Conservation (phyloP, 2,113 vertebrate genomes). For the Galbula dea region DNA sequence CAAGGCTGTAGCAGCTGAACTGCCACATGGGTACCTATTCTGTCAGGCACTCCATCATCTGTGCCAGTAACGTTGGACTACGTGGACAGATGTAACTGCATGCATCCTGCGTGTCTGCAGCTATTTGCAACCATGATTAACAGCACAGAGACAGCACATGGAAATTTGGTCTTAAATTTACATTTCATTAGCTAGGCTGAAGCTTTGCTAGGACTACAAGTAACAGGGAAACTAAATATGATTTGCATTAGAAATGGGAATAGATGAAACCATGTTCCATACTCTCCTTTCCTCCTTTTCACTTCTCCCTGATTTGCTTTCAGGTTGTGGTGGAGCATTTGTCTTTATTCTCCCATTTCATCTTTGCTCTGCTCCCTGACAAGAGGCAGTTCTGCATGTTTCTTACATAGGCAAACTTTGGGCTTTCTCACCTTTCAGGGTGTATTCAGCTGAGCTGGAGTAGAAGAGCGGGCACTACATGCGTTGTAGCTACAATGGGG, state of each 20-base stretch:
- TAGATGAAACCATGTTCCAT: not conserved
- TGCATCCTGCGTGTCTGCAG: not conserved
- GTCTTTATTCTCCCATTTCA: not conserved
- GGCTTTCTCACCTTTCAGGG: not conserved
- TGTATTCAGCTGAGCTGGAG: not conserved
- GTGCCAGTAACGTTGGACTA: accelerated
- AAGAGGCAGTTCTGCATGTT: not conserved
- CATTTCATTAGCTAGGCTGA: not conserved
- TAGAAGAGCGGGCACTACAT: not conserved
- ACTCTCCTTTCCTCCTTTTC: accelerated
- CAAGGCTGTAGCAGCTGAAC: not conserved
- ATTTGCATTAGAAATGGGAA: not conserved
- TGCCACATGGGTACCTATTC: not conserved
- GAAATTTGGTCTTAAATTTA: not conserved
- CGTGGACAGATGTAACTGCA: not conserved
- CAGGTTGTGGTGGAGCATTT: not conserved
- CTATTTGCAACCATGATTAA: not conserved
- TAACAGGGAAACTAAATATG: not conserved
- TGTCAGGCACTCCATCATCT: not conserved
- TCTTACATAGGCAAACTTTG: not conserved
- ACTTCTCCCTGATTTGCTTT: not conserved
- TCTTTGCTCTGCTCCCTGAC: not conserved
- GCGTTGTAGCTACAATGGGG: accelerated
- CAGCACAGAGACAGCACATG: not conserved
- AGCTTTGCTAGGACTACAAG: not conserved